phyloP scores from a whole-genome alignment of 2,797 vertebrate species.

The Myotis myotis region DNA sequence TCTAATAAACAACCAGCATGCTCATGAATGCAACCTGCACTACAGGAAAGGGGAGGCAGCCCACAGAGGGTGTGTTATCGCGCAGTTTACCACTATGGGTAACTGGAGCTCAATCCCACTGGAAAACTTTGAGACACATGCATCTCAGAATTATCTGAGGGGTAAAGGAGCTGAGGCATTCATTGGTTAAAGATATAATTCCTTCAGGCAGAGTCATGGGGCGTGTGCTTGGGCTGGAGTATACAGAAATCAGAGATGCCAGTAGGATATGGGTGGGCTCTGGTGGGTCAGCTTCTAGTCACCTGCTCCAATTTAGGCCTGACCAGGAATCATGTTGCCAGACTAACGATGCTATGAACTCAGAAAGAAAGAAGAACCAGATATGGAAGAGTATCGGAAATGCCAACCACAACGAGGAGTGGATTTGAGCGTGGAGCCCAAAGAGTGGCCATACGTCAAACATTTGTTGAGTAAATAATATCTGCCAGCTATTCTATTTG shows the following conservation, averaged over 20 bases:
- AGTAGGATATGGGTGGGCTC: rapidly evolving
- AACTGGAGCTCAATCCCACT: neutral
- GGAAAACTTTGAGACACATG: neutral
- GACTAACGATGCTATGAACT: neutral
- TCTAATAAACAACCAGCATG: neutral
- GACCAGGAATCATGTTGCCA: neutral
- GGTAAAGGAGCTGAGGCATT: neutral
- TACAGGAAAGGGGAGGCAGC: neutral
- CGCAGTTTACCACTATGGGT: neutral
- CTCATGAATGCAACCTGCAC: neutral
- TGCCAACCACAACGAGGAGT: neutral
- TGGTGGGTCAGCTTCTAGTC: neutral
- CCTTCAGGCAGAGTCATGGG: neutral
- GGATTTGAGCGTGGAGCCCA: neutral
- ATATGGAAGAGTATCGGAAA: neutral
- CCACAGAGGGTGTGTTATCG: neutral
- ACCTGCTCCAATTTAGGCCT: neutral
- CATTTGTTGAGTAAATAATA: neutral
- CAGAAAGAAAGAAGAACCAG: neutral
- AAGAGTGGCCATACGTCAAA: neutral
- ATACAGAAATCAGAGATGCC: neutral
- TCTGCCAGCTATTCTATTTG: neutral
- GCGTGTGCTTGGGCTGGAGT: neutral
- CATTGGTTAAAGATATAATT: neutral
- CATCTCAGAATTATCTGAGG: neutral